These are phyloP conservation scores for Lepidostoma basale DNA, from an alignment of 1,140 invertebrate species.

Conservation along the genomic window DNA sequence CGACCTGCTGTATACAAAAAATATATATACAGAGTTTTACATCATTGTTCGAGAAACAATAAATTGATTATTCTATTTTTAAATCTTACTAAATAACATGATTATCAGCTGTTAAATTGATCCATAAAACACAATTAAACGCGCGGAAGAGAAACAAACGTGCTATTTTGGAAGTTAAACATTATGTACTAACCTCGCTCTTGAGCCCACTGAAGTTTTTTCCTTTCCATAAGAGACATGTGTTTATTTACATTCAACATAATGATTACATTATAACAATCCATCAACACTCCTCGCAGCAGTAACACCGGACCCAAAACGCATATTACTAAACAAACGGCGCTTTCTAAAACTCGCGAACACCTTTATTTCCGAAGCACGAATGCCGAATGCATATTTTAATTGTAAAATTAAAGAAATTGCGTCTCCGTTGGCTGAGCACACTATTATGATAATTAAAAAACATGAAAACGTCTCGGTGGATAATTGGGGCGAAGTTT, in stretches of 20 bases:
- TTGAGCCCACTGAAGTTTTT: slow-evolving; percentile 76
- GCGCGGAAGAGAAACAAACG: no score
- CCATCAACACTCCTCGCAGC: slow-evolving; percentile 31
- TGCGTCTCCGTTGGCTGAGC: slow-evolving; percentile 31
- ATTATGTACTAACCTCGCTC: slow-evolving; percentile 71
- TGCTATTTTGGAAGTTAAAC: no score
- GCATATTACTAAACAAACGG: slow-evolving; percentile 11
- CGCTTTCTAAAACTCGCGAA: slow-evolving; percentile 42
- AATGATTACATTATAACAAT: slow-evolving; percentile 9
- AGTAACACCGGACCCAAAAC: not conserved
- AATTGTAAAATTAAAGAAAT: slow-evolving; percentile 40
- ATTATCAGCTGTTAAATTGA: no score
- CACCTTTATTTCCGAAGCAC: slow-evolving; percentile 34
- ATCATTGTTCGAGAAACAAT: no score
- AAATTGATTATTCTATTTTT: no score
- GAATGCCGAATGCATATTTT: slow-evolving; percentile 37
- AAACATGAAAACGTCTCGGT: slow-evolving; percentile 27
- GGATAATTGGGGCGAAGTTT: slow-evolving; percentile 33
- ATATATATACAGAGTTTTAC: no score
- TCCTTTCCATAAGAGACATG: slow-evolving; percentile 72
- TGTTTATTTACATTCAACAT: slow-evolving; percentile 48
- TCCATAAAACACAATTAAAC: no score
- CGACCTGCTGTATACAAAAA: no score
- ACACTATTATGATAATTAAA: slow-evolving; percentile 31
- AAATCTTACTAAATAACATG: no score